These are phyloP conservation scores for Forbesichthys agassizii DNA, from an alignment of 2,113 vertebrate species.

Conservation along the genomic window DNA sequence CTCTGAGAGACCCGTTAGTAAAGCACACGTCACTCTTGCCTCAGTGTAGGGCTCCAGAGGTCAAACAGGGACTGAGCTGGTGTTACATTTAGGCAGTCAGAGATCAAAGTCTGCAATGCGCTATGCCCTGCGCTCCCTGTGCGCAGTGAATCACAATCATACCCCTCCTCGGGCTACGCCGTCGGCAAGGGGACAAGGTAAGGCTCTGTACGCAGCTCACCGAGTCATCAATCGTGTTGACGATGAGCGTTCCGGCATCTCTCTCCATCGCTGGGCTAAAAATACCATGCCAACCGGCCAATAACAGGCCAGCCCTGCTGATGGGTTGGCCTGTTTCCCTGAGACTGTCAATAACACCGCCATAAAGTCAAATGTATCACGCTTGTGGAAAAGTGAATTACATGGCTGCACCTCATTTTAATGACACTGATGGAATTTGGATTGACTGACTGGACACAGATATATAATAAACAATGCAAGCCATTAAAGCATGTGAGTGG, in stretches of 20 bases:
- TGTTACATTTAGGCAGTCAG: slow-evolving; percentile 44
- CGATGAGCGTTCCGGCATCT: neutral
- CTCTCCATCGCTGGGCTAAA: slow-evolving; percentile 41
- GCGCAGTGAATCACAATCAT: slow-evolving; percentile 43
- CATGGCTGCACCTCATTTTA: slow-evolving; percentile 26
- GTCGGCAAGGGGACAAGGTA: slow-evolving; percentile 31
- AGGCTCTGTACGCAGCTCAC: slow-evolving; percentile 15
- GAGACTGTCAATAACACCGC: slow-evolving; percentile 22
- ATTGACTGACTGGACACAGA: slow-evolving; percentile 27
- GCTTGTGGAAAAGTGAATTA: slow-evolving; percentile 43
- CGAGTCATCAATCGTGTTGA: too few relatives aligned
- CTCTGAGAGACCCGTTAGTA: neutral
- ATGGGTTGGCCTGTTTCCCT: slow-evolving; percentile 13
- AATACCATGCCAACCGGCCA: slow-evolving; percentile 40
- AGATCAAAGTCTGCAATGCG: slow-evolving; percentile 64
- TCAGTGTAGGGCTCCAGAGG: slow-evolving; percentile 25
- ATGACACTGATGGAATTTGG: slow-evolving; percentile 38
- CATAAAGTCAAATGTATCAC: slow-evolving; percentile 34
- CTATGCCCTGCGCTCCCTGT: slow-evolving; percentile 36
- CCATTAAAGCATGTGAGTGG: slow-evolving; percentile 24
- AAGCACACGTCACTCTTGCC: neutral
- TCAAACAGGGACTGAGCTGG: slow-evolving; percentile 41
- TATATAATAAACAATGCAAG: slow-evolving; percentile 15
- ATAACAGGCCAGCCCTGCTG: slow-evolving; percentile 3
- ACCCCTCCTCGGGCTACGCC: slow-evolving; percentile 18